These are phyloP conservation scores for Entosphenus tridentatus DNA, from an alignment of 2,113 vertebrate genomes.

Conservation along the genomic window DNA sequence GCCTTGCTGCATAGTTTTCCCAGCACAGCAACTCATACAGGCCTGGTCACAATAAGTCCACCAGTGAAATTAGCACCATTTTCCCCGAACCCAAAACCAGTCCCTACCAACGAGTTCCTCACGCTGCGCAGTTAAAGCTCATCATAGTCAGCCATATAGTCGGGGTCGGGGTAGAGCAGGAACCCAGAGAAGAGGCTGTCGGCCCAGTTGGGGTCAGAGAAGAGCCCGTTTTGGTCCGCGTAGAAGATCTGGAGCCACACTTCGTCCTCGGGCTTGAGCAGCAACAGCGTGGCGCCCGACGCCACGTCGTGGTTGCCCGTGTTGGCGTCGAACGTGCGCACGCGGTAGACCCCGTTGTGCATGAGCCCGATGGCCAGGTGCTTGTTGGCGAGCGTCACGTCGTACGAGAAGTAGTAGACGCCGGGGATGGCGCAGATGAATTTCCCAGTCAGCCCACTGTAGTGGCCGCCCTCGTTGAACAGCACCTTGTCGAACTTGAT, in stretches of 20 bases:
- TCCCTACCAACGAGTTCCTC: no score
- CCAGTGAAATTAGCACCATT: no score
- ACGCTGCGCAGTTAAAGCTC: slow-evolving; percentile 14
- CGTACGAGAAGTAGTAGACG: slow-evolving; percentile 86
- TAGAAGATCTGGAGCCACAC: slow-evolving; percentile 97
- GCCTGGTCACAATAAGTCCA: no score
- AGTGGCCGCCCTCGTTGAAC: slow-evolving; percentile 70
- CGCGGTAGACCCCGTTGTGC: slow-evolving; percentile 67
- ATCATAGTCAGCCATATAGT: slow-evolving; percentile 71
- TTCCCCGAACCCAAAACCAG: no score
- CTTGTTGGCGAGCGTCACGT: slow-evolving; percentile 87
- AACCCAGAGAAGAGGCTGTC: slow-evolving; percentile 95
- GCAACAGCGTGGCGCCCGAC: slow-evolving; percentile 67
- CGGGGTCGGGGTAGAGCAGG: slow-evolving; percentile 66
- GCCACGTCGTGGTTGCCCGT: slow-evolving; percentile 89
- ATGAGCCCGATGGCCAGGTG: slow-evolving; percentile 80
- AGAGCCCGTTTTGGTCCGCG: slow-evolving; percentile 73
- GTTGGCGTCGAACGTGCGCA: slow-evolving; percentile 89
- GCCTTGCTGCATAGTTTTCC: no score
- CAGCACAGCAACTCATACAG: no score
- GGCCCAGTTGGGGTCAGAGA: slow-evolving; percentile 69
- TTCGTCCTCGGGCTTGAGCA: slow-evolving; percentile 74
- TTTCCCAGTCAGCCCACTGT: slow-evolving; percentile 69
- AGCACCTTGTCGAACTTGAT: slow-evolving; percentile 90
- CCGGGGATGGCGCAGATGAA: slow-evolving; percentile 80